These are phyloP conservation scores for Paracyprichromis sp. DNA, from an alignment of 2,113 vertebrate genomes.

Conservation along the genomic window DNA sequence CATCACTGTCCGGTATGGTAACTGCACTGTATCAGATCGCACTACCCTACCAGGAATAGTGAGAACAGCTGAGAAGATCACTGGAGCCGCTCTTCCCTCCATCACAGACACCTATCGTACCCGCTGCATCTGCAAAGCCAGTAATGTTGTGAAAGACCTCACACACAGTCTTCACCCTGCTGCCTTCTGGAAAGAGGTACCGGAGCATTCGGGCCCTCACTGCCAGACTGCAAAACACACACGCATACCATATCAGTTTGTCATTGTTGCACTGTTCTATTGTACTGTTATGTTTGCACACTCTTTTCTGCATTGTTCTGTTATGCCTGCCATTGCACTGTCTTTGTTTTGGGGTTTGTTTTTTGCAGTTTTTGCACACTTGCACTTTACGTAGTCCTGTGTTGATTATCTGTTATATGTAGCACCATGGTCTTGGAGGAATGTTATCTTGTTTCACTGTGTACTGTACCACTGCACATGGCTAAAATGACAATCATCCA, in stretches of 20 bases:
- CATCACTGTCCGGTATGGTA: not conserved
- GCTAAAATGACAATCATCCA: not conserved
- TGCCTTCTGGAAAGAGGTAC: not conserved
- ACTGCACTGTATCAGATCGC: not conserved
- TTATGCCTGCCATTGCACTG: not conserved
- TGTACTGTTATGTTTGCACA: not conserved
- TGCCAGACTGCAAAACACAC: not conserved
- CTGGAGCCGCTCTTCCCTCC: not conserved
- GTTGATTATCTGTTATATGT: not conserved
- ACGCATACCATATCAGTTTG: not conserved
- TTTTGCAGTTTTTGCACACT: not conserved
- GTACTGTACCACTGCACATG: not conserved
- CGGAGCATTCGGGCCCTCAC: not conserved
- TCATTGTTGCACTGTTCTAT: not conserved
- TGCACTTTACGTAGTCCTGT: not conserved
- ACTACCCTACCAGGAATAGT: not conserved
- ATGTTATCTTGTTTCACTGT: not conserved
- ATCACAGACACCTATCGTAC: not conserved
- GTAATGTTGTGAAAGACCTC: not conserved
- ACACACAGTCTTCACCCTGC: not conserved
- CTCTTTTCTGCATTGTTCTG: not conserved
- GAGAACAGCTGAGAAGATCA: not conserved
- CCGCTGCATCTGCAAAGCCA: not conserved
- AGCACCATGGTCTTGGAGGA: not conserved
- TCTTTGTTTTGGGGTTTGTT: not conserved